These are phyloP conservation scores for Luffia ferchaultella DNA, from an alignment of 2,888 invertebrate genomes.

Conservation along the genomic window DNA sequence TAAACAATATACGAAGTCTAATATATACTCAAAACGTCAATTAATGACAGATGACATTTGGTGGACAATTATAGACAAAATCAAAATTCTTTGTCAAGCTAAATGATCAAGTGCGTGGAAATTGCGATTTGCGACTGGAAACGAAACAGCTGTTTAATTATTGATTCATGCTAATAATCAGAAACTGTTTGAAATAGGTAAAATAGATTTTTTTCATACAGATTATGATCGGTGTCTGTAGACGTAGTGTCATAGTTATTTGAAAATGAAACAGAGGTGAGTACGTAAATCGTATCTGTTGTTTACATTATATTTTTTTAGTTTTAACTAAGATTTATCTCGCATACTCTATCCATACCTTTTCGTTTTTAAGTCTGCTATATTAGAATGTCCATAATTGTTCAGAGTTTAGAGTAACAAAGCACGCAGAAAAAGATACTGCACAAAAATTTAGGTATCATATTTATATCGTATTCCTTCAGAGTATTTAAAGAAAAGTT, in stretches of 20 bases:
- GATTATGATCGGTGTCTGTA: neutral
- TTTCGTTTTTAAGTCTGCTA: too few species aligned
- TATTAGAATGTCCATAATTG: too few species aligned
- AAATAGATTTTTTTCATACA: neutral
- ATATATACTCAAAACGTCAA: neutral
- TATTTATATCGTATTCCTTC: too few species aligned
- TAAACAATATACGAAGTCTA: too few species aligned
- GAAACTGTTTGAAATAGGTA: neutral
- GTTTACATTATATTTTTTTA: too few species aligned
- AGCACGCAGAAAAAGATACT: too few species aligned
- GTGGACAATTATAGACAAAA: neutral
- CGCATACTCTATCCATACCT: too few species aligned
- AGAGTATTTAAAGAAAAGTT: too few species aligned
- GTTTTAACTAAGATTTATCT: too few species aligned
- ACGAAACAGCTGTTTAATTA: neutral
- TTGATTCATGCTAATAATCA: neutral
- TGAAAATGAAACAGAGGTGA: slow-evolving; percentile 62
- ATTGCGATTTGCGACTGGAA: too few species aligned
- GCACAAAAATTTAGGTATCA: too few species aligned
- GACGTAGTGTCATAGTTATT: slow-evolving; percentile 14
- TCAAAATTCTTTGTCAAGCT: neutral
- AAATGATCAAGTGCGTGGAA: neutral
- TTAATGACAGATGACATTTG: neutral
- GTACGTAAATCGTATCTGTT: slow-evolving; percentile 19
- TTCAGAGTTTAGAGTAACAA: too few species aligned